Evolutionary conservation across 2,113 vertebrate genomes (phyloP), one percentile per base, ranked within the genome.

Genomic region (Sula dactylatra): DNA sequence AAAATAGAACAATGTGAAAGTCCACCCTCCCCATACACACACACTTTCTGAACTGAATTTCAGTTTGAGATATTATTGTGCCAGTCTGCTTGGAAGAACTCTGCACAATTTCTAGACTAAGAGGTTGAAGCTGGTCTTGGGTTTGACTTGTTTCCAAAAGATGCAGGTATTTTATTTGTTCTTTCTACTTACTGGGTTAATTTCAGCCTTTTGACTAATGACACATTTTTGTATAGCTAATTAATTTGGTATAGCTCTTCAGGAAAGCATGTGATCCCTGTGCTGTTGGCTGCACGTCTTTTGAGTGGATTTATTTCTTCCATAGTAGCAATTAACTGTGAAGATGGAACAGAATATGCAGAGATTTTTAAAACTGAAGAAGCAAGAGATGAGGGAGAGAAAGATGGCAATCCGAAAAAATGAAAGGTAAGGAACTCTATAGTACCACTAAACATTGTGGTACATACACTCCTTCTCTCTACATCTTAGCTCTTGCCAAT

Each of bases 1-100:
- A 67, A 70, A 73, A 10, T 17, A 66, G 31, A 81, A 72, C 7
- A 73, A 50, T 61, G 27, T 1, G 3, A 79, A 81, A 82, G 12
- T 4, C 4, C 11, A 10, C 7, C 11, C 5, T 86, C 34, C 13
- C 5, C 4, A 9, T 19, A 62, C 1, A 62, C 6, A 59, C 4
- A 50, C 11, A n/a, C 6, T 44, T 74, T 74, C 47, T 92, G 52
- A 74, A 64, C 16, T 32, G 11, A 72, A 38, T 61, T 82, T 92
- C 22, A n/a, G 2, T 40, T 59, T 67, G 20, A 80, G 15, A 59
- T 19, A 38, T 22, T 70, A 45, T 70, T 71, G 6, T 64, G 16
- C 14, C 25, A 74, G 6, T 31, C 11, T 71, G 7, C 25, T 84
- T 71, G 32, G 71, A 87, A 88, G 32, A 66, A 38, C 4, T 27